Base-by-base conservation (phyloP, 2,888 invertebrate genomes). In the Parnassius smintheus region DNA sequence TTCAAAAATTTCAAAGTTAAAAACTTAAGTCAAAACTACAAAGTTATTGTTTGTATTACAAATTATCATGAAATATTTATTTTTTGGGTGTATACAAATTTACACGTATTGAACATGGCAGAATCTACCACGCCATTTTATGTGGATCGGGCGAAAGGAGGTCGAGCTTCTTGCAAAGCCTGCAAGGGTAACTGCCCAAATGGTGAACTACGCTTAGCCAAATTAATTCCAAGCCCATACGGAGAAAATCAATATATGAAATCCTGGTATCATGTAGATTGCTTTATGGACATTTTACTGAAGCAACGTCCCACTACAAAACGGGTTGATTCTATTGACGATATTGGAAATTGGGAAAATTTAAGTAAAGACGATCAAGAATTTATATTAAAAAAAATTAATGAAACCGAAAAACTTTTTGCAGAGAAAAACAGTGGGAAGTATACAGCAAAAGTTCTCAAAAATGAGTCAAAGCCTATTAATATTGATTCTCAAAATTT, bases 141-240 rank as follows among this genome's bases (percentile, higher is more conserved):
- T 61, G 93, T 95, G 10, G 98, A 98, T 71, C 93, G 95, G 67
- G 97, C 97, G 0, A 97, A 97, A 86, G 93, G 94, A 11, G 96
- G 96, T 0, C 92, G 96, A 57, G 96, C 98, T 1, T 94, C 94
- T 12, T 98, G 98, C 78, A 97, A 97, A 82, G 96, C 95, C 75
- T 98, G 98, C 82, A 98, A 97, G 87, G 90, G 93, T 65, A 95
- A 95, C 75, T 95, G 97, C 74, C 93, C 93, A 1, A 93, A 94
- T 75, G 96, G 95, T 25, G 92, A 94, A 65, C 76, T 97, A 53
- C 92, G 98, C 63, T 87, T 98, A 54, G 97, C 96, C 0, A 97
- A 97, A 82, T 69, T 96, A 18, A 93, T 94, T 4, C 86, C 95
- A 1, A 98, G 96, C 83, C 96, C 96, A 0, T 97, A 96, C 76